Base-by-base conservation (phyloP, 1,140 invertebrate genomes). In the Phymastichus coffea region DNA sequence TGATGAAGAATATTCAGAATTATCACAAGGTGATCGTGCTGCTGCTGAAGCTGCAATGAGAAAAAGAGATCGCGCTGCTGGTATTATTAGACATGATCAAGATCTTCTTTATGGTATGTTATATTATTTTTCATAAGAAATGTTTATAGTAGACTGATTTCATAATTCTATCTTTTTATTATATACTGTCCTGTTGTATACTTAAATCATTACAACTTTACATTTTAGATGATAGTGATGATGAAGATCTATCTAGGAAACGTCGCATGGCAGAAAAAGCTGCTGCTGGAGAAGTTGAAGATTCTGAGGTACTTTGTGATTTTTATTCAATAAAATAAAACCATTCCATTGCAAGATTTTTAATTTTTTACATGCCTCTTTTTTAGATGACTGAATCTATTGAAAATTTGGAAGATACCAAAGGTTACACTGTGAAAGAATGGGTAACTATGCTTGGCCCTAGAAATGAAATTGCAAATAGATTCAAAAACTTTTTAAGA, bases 391-490 rank as follows among this genome's bases (percentile, higher is more conserved):
- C 97, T 54, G 96, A 99, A 80, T 96, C 94, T 35, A 97, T 99
- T 67, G 97, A 99, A 73, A 99, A 99, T 80, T 80, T 99, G 8
- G 97, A 99, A 78, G 97, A 99, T 70, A 93, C 90, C 0, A 95
- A 95, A 75, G 94, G 94, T 4, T 88, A 97, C 70, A 85, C 89
- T 2, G 88, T 94, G 0, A 89, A 93, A 66, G 96, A 99, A 70
- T 99, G 97, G 95, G 95, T 99, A 1, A 86, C 89, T 48, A 95
- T 98, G 92, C 79, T 97, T 44, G 96, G 92, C n/a, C 95, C 97
- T 0, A 84, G 90, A 44, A 96, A 92, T 10, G 97, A 99, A 84
- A 98, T 99, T 69, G 89, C 91, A 43, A 97, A 99, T 79, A 86
- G 97, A 49, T 99, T 99, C 71, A 96, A 95, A 74, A 96, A 94